Conservation (phyloP, 2,113 vertebrate species). For the Hipposideros armiger region DNA sequence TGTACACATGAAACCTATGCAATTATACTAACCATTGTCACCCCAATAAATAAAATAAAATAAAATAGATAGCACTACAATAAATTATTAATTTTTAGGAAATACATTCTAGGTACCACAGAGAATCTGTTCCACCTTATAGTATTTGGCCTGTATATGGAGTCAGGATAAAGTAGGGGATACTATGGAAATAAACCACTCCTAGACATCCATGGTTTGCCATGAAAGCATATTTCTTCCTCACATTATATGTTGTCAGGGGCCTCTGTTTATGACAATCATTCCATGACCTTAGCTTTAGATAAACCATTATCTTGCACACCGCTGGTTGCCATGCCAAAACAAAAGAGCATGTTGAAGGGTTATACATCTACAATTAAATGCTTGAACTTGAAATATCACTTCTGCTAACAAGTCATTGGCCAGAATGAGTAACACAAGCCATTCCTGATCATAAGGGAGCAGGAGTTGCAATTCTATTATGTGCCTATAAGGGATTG, state of each 20-base stretch:
- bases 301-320: neutral
- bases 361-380: neutral
- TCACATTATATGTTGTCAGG: neutral
- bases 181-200: neutral
- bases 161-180: neutral
- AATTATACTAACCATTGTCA: too few species aligned
- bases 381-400: neutral
- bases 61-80: neutral
- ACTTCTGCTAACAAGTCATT: constrained; percentile 5
- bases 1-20: too few species aligned
- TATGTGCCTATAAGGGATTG: neutral
- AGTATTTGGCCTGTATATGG: neutral
- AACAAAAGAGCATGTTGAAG: neutral
- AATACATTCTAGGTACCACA: neutral
- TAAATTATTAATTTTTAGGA: constrained; percentile 51
- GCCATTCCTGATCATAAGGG: neutral
- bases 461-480: neutral
- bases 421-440: neutral
- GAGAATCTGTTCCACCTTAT: neutral
- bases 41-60: too few species aligned
- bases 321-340: neutral
- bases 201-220: neutral
- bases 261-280: neutral
- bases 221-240: neutral
- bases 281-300: neutral